Conservation (phyloP, 2,888 invertebrate genomes). For the Cantharis nigra region DNA sequence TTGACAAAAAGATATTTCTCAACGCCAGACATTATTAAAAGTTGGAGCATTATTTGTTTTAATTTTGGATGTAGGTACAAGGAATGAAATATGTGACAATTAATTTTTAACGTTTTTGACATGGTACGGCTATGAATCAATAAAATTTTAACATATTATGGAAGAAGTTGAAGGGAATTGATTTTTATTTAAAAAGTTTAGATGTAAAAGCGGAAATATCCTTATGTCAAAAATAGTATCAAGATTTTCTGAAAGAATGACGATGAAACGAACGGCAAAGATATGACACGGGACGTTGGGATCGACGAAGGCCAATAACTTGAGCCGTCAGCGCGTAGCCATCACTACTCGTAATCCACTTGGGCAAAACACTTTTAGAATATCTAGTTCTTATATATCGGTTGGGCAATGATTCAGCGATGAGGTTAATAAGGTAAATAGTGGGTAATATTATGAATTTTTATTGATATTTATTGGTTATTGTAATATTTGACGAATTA, state of each 20-base stretch:
- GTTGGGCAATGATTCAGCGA: conserved; percentile 54
- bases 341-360: conserved; percentile 52
- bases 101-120: not conserved
- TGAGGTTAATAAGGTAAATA: conserved; percentile 49
- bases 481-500: not conserved
- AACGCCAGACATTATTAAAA: not conserved
- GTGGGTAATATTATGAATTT: not conserved
- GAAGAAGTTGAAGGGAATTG: not conserved
- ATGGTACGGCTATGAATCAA: not conserved
- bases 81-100: not conserved
- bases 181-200: conserved; percentile 2
- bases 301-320: conserved; percentile 53
- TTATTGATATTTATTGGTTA: not conserved
- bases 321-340: conserved; percentile 51
- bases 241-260: conserved; percentile 21
- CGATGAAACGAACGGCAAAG: conserved; percentile 32
- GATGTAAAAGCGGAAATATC: conserved; percentile 6
- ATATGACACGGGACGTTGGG: conserved; percentile 52
- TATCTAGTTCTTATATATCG: conserved; percentile 51
- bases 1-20: not conserved
- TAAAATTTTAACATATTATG: not conserved
- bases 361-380: conserved; percentile 52
- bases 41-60: not conserved
- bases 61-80: not conserved
- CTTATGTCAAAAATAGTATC: conserved; percentile 15